phyloP scores from a whole-genome alignment of 2,888 invertebrate species.

The Yponomeuta evonymella region DNA sequence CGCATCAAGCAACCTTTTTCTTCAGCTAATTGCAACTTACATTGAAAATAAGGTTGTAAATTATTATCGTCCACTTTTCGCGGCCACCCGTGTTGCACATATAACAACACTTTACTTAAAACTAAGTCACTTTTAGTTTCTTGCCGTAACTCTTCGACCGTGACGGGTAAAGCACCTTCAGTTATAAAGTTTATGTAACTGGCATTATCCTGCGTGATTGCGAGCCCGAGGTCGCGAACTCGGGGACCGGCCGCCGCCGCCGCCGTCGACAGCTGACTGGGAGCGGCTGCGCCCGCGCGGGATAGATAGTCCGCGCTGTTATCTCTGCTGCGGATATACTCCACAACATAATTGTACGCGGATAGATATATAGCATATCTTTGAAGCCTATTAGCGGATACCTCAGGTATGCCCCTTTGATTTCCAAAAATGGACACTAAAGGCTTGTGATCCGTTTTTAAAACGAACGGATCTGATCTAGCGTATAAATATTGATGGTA shows the following conservation, averaged over 20 bases:
- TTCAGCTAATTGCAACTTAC: neutral
- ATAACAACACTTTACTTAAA: neutral
- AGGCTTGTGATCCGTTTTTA: slow-evolving; percentile 19
- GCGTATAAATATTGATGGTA: slow-evolving; percentile 5
- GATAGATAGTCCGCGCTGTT: slow-evolving; percentile 10
- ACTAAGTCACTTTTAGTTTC: slow-evolving; percentile 6
- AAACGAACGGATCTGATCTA: slow-evolving; percentile 11
- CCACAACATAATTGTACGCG: slow-evolving; percentile 12
- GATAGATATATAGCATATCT: slow-evolving; percentile 12
- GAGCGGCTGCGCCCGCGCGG: neutral
- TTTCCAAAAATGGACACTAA: slow-evolving; percentile 13
- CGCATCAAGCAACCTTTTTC: slow-evolving; percentile 15
- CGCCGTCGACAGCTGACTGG: neutral
- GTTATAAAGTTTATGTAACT: neutral
- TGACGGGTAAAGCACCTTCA: slow-evolving; percentile 1
- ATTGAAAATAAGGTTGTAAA: slow-evolving; percentile 9
- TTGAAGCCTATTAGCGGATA: slow-evolving; percentile 12
- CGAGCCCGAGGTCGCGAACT: neutral
- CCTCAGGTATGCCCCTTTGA: slow-evolving; percentile 12
- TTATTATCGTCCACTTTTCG: neutral
- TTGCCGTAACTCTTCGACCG: neutral
- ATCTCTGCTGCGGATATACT: neutral
- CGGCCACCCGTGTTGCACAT: slow-evolving; percentile 5
- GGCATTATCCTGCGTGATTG: neutral
- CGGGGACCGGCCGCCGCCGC: neutral